Evolutionary conservation across 2,888 invertebrate species (phyloP).

Genomic region (Crepidodera aurea): DNA sequence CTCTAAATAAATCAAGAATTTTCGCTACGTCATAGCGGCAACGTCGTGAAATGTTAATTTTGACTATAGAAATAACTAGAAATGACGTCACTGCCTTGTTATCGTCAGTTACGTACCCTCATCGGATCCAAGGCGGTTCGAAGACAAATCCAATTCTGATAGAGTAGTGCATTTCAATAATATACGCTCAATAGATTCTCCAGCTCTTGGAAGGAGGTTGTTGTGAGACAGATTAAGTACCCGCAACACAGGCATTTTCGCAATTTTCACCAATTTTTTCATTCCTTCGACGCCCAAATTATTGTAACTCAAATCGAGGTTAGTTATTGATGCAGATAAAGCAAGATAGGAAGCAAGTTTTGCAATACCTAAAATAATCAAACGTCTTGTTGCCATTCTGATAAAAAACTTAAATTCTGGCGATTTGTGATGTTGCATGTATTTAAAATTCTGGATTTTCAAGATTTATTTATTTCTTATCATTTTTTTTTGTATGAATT

Average conservation of each 20-base stretch:
- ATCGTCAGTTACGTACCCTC: slow-evolving; percentile 49
- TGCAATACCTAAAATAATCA: slow-evolving; percentile 54
- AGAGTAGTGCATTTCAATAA: slow-evolving; percentile 59
- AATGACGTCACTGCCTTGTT: no score
- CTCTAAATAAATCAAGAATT: no score
- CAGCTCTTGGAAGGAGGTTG: slow-evolving; percentile 60
- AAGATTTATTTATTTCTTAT: no score
- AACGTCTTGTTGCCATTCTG: neutral
- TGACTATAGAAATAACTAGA: neutral
- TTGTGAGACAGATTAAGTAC: slow-evolving; percentile 64
- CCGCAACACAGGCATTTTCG: slow-evolving; percentile 53
- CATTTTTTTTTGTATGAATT: no score
- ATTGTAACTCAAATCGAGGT: slow-evolving; percentile 61
- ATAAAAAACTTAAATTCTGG: neutral
- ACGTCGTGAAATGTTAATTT: neutral
- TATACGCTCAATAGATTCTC: slow-evolving; percentile 57
- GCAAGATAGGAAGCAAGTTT: slow-evolving; percentile 56
- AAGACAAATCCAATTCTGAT: slow-evolving; percentile 63
- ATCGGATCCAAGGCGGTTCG: slow-evolving; percentile 63
- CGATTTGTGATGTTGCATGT: no score
- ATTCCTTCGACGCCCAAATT: slow-evolving; percentile 62
- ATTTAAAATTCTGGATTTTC: no score
- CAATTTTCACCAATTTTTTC: slow-evolving; percentile 56
- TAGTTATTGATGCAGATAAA: slow-evolving; percentile 51
- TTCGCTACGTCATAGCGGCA: no score